A percentile compares a stretch with the other conserved stretches of the same genome.
These are phyloP conservation scores for Illadopsis cleaveri DNA, from an alignment of 2,113 vertebrate species.

Conservation along the genomic window DNA sequence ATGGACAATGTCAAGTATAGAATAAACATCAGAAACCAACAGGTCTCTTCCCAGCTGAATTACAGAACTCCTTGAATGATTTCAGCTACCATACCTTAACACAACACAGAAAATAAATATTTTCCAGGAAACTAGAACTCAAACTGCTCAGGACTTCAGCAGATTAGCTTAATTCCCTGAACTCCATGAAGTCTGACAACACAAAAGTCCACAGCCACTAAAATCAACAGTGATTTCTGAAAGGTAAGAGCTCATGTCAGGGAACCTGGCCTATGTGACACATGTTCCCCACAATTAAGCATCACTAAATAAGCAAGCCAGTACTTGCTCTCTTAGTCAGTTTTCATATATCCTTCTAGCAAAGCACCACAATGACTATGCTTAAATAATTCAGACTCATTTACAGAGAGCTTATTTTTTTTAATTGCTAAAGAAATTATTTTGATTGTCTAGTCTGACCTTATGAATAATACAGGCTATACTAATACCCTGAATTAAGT, in stretches of 20 bases:
- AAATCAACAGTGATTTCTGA: neutral
- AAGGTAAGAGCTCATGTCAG: neutral
- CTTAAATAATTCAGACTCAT: constrained; percentile 25
- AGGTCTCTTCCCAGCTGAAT: neutral
- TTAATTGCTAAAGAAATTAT: neutral
- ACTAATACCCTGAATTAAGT: constrained; percentile 7
- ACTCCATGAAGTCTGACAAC: neutral
- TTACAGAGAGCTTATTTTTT: neutral
- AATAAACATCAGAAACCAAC: neutral
- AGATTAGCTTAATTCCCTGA: neutral
- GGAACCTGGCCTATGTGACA: too few species aligned
- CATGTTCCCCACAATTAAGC: neutral
- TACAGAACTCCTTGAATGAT: neutral
- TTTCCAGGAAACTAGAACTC: neutral
- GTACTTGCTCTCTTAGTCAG: neutral
- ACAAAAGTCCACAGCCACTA: neutral
- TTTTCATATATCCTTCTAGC: neutral
- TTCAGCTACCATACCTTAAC: neutral
- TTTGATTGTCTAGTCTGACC: neutral
- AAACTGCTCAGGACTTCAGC: neutral
- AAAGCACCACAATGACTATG: neutral
- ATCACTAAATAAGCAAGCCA: neutral
- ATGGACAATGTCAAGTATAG: rapidly evolving
- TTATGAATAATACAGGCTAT: constrained; percentile 33
- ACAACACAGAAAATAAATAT: neutral